Evolutionary conservation across 2,113 vertebrate genomes (phyloP).

Genomic region (Mirounga angustirostris): DNA sequence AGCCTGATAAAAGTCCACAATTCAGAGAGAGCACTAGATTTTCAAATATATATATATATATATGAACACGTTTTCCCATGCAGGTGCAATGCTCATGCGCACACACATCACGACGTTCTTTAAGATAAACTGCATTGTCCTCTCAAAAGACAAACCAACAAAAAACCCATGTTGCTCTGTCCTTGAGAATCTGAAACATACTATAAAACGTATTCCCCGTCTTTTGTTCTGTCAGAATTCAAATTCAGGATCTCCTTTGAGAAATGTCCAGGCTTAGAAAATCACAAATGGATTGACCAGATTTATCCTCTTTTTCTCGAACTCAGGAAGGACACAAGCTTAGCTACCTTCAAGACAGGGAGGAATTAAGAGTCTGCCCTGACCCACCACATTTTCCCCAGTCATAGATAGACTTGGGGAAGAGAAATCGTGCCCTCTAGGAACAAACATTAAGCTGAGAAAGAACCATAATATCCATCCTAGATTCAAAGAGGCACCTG

Average conservation of each 20-base stretch:
- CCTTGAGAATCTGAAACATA: neutral
- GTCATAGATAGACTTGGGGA: neutral
- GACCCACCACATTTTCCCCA: neutral
- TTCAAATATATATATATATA: too few relatives aligned
- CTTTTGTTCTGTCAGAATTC: neutral
- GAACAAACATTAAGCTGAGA: neutral
- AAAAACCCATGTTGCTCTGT: neutral
- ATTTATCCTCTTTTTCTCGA: neutral
- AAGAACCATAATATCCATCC: neutral
- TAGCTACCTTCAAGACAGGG: neutral
- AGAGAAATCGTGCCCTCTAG: neutral
- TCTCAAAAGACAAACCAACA: neutral
- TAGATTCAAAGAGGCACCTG: neutral
- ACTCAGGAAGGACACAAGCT: neutral
- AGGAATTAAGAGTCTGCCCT: neutral
- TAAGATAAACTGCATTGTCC: neutral
- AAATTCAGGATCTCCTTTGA: constrained; percentile 19
- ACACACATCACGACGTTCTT: neutral
- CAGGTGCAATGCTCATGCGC: accelerated
- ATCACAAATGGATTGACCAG: neutral
- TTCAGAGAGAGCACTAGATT: neutral
- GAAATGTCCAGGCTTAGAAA: neutral
- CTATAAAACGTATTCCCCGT: neutral
- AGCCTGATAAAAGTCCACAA: neutral
- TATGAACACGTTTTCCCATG: neutral